phyloP scores from a whole-genome alignment of 2,797 vertebrate species.

The Halcyon leucocephala region DNA sequence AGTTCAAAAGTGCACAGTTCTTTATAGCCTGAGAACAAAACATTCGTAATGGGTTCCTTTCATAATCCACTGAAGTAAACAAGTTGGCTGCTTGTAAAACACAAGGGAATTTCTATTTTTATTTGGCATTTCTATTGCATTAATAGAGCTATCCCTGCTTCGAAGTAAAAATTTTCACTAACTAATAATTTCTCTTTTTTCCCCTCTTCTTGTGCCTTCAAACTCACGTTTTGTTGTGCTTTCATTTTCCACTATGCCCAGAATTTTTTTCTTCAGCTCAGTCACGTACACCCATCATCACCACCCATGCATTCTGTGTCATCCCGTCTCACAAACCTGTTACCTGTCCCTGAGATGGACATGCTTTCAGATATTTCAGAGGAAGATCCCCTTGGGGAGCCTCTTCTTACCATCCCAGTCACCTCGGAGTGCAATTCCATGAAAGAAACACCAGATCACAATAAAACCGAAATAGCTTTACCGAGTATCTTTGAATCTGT shows the following conservation, averaged over 20 bases:
- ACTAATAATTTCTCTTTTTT: constrained; percentile 73
- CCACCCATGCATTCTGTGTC: constrained; percentile 81
- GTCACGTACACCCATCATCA: constrained; percentile 83
- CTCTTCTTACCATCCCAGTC: constrained; percentile 55
- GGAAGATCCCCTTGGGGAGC: constrained; percentile 83
- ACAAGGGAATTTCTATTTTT: constrained; percentile 22
- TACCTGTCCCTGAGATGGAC: constrained; percentile 89
- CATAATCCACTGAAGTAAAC: constrained; percentile 37
- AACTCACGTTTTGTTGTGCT: constrained; percentile 43
- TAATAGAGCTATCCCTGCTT: constrained; percentile 40
- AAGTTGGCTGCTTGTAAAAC: constrained; percentile 38
- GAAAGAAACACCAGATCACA: constrained; percentile 40
- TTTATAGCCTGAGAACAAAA: constrained; percentile 41
- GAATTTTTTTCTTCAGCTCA: constrained; percentile 74
- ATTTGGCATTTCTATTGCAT: background rate
- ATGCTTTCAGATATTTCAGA: constrained; percentile 92
- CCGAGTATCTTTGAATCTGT: background rate
- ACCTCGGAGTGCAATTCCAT: constrained; percentile 49
- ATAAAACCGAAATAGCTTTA: background rate
- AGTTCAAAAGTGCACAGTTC: constrained; percentile 47
- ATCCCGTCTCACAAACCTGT: constrained; percentile 80
- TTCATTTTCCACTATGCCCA: constrained; percentile 60
- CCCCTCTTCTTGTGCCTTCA: constrained; percentile 57
- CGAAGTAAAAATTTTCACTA: constrained; percentile 74
- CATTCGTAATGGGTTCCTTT: background rate